Base-by-base conservation (phyloP, 1,140 invertebrate genomes). In the Venustaconcha ellipsiformis region DNA sequence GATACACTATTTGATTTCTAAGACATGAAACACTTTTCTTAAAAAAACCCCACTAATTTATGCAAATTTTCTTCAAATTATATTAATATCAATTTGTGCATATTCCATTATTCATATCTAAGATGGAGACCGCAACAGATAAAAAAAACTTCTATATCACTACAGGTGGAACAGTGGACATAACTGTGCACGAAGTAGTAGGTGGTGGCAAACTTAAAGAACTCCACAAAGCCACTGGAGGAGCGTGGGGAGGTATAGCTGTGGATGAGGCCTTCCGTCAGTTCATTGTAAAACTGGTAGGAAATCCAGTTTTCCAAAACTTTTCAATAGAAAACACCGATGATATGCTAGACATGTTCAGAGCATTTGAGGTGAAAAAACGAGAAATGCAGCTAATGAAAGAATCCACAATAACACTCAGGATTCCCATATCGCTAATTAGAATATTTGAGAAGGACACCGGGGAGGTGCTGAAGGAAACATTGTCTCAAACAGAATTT, bases 351-450 rank as follows among this genome's bases (percentile, higher is more conserved):
- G 65, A 66, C 23, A 13, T 66, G n/a, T n/a, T 66, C 20, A 14
- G 26, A 66, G 18, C 30, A 37, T 66, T 66, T 14, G 65, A 66
- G 65, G 23, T 66, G 4, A 66, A 66, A 26, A 66, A 66, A 66
- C 23, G 65, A 48, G 65, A 48, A 66, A 66, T 48, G 13, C 23
- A 30, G 15, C 23, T 48, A 66, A 11, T 12, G 14, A 15, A 37
- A 17, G 15, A 30, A 12, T 15, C 12, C 65, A 66, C 18, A n/a
- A 14, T 37, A 12, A 66, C 65, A 37, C 55, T 66, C 23, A 30
- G 65, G 15, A 26, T 66, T 37, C 65, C 65, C 5, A 15, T 48
- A 0, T n/a, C 65, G 14, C 30, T 66, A 17, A n/a, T 18, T 14
- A 48, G 30, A 37, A 66, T 48, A 48, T 18, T 66, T 66, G 14